phyloP scores from a whole-genome alignment of 2,113 vertebrate species.

The Ivindomyrus marchei region DNA sequence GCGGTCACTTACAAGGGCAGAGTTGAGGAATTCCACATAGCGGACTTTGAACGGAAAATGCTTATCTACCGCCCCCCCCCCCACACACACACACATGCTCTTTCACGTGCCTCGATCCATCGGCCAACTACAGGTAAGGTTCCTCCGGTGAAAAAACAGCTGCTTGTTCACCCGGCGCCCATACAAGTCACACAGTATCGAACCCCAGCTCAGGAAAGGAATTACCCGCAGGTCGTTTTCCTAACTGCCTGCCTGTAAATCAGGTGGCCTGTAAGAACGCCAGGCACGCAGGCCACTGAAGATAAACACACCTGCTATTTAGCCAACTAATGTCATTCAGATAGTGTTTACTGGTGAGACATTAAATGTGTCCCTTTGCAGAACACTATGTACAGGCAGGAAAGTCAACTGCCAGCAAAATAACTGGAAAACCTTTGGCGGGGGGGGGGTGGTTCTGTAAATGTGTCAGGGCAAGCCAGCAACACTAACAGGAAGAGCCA shows the following conservation, averaged over 20 bases:
- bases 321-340: not conserved
- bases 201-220: not conserved
- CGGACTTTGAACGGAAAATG: not conserved
- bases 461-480: not conserved
- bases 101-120: not conserved
- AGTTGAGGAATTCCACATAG: not conserved
- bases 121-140: not conserved
- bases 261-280: not conserved
- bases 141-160: not conserved
- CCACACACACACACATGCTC: not conserved
- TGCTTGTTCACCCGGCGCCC: constrained; percentile 13
- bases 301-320: not conserved
- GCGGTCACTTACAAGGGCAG: not conserved
- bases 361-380: not conserved
- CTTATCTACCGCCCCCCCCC: not conserved
- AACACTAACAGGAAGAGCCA: not conserved
- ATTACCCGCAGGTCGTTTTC: not conserved
- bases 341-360: not conserved
- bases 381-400: not conserved
- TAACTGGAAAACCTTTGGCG: not conserved
- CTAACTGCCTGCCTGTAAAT: not conserved
- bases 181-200: constrained; percentile 16
- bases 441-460: not conserved
- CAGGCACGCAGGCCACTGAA: not conserved
- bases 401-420: not conserved